Conservation (phyloP, 1,140 invertebrate species). For the Drosophila cardini region DNA sequence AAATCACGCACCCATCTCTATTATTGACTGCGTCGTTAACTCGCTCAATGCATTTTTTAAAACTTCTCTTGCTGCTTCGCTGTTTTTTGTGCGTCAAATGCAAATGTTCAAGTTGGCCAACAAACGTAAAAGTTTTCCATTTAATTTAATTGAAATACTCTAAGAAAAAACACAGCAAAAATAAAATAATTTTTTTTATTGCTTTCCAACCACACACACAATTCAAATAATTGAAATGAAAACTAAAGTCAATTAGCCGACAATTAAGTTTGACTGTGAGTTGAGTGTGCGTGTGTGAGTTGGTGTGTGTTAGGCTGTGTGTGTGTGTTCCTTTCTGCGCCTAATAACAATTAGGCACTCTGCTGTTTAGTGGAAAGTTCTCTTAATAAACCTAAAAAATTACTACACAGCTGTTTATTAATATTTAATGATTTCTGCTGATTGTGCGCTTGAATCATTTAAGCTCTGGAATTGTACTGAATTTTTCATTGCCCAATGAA, state of each 20-base stretch:
- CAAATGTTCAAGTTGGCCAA: slow-evolving; percentile 66
- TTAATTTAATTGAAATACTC: slow-evolving; percentile 72
- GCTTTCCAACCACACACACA: too few relatives aligned
- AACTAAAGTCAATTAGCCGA: slow-evolving; percentile 70
- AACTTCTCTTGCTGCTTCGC: slow-evolving; percentile 13
- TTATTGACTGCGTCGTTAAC: not conserved
- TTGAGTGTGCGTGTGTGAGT: not conserved
- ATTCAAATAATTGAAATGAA: slow-evolving; percentile 39
- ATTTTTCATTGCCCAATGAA: slow-evolving; percentile 13
- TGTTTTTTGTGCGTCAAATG: slow-evolving; percentile 48
- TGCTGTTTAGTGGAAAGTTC: not conserved
- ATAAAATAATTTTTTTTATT: not conserved
- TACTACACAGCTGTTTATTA: slow-evolving; percentile 2
- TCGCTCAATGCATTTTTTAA: slow-evolving; percentile 5
- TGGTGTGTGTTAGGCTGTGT: too few relatives aligned
- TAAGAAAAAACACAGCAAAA: slow-evolving; percentile 33
- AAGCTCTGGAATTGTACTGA: not conserved
- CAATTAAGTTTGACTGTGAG: slow-evolving; percentile 58
- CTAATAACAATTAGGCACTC: too few relatives aligned
- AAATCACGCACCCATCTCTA: too few relatives aligned
- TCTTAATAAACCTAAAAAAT: not conserved
- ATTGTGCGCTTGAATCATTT: slow-evolving; percentile 2
- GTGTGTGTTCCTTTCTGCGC: too few relatives aligned
- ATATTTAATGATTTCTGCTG: not conserved
- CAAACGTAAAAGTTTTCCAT: slow-evolving; percentile 62